Base-by-base conservation (phyloP, 1,140 invertebrate species). In the Drosophila subpulchrella region DNA sequence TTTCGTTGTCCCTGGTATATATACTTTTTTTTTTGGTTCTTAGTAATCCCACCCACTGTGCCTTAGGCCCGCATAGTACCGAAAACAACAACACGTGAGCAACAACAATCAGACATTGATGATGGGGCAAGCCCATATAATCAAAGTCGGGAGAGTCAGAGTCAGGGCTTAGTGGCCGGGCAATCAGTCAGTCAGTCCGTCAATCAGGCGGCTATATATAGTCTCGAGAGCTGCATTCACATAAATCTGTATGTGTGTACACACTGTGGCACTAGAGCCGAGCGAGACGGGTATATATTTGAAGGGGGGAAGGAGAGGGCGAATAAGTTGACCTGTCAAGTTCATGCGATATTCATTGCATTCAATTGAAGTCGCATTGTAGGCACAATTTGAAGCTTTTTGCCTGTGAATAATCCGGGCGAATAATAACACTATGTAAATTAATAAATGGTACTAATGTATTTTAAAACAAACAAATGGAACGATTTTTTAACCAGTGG, bases 71-170 rank as follows among this genome's bases (percentile, higher is more conserved):
- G 46, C 46, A 67, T 66, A 51, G 61, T n/a, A 39, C 20, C 27
- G 55, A 44, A 27, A 36, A 41, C 24, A 54, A 13, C 15, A 44
- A 46, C 41, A 30, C 34, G 50, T 41, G 48, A 70, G 41, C 65
- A 67, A 71, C 65, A 71, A 71, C 68, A 72, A 72, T 59, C 38
- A 46, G 36, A 41, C 72, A 54, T 62, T 75, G 72, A 75, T 75
- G 72, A 75, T 75, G 71, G 71, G 46, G 72, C 72, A 55, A 75
- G 66, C 67, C 71, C 59, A 74, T 75, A 75, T 75, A 75, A 65
- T 75, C 72, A 75, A 53, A 75, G 51, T 32, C 27, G 27, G 42
- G 51, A 71, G 53, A 71, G 66, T 71, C 67, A 71, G 65, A 71
- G 67, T 71, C 67, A 71, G 71, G 72, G 71, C 72, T 75, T 74